Base-by-base conservation (phyloP, 2,888 invertebrate genomes). In the Limnephilus marmoratus region DNA sequence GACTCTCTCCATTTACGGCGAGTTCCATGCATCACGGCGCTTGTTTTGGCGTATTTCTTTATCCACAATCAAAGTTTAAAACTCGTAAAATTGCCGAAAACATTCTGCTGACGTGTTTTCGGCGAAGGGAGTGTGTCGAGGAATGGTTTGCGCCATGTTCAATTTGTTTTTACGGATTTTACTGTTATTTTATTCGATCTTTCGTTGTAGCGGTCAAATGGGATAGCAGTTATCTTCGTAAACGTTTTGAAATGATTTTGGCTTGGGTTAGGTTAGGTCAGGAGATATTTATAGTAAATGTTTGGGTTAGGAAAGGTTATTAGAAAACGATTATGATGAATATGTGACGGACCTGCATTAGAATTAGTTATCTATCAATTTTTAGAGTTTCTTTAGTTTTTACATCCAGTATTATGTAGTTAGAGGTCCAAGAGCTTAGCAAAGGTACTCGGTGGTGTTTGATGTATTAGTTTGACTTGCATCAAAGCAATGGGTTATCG, bases 1-100 rank as follows among this genome's bases (percentile, higher is more conserved):
- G 68, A 68, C 88, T 53, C 88, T 88, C 88, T 68, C 88, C 37
- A 9, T 68, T 88, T 88, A 88, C 68, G n/a, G 68, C 68, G 68
- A 24, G 68, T 68, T 68, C 68, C 68, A 68, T 86, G 41, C n/a
- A 86, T n/a, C 45, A 45, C 86, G 86, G 45, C 45, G 86, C 41
- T 86, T 68, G 68, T 68, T 85, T 85, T 45, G 41, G 41, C 24
- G 37, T 41, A 18, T 88, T 68, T 88, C 88, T 88, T 88, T 88
- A 68, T 68, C 88, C 68, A 68, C 49, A 49, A 87, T 87, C 49
- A 49, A 87, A 68, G 68, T 88, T 68, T 34, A 80, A 68, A 37
- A 88, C 37, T 68, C 53, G 31, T 88, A 88, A 88, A 88, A 88
- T 88, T 53, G 53, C n/a, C 34, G 88, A 68, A 68, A 88, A 68